These are phyloP conservation scores for Anticlea derivata DNA, from an alignment of 2,888 invertebrate species.

Conservation along the genomic window DNA sequence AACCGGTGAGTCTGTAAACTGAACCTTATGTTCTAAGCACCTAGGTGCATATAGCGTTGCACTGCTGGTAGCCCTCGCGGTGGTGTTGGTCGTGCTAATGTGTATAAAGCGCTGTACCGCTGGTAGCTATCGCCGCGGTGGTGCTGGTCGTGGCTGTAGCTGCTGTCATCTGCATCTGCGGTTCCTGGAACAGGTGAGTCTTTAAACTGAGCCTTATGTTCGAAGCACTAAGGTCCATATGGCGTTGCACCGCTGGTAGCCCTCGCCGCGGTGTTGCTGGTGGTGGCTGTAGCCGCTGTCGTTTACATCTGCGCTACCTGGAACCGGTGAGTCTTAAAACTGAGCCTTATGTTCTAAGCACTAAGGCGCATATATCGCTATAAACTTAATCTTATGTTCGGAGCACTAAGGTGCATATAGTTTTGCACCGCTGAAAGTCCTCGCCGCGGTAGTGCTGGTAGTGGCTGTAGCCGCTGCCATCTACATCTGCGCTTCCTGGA, in stretches of 20 bases:
- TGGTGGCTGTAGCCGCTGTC: too few relatives aligned
- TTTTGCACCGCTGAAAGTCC: slow-evolving; percentile 85
- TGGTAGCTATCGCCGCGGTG: slow-evolving; percentile 93
- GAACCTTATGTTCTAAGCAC: not conserved
- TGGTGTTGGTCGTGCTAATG: too few relatives aligned
- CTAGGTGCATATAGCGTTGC: not conserved
- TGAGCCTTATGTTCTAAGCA: too few relatives aligned
- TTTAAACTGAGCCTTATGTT: not conserved
- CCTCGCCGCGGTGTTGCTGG: too few relatives aligned
- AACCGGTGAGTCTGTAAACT: slow-evolving; percentile 86
- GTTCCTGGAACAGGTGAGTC: slow-evolving; percentile 94
- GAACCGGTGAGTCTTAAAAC: too few relatives aligned
- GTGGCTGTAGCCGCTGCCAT: slow-evolving; percentile 94
- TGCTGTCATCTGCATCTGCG: slow-evolving; percentile 96
- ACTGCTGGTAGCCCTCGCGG: slow-evolving; percentile 89
- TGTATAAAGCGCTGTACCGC: slow-evolving; percentile 30
- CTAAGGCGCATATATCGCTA: too few relatives aligned
- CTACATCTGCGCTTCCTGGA: slow-evolving; percentile 97
- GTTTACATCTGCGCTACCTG: too few relatives aligned
- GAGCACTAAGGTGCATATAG: too few relatives aligned
- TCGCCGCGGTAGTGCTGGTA: slow-evolving; percentile 94
- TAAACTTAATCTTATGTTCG: too few relatives aligned
- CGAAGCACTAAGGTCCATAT: not conserved
- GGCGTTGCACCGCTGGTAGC: not conserved
- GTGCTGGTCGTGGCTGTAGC: slow-evolving; percentile 92